phyloP scores from a whole-genome alignment of 2,797 vertebrate species.

The Gallinago nigripennis region DNA sequence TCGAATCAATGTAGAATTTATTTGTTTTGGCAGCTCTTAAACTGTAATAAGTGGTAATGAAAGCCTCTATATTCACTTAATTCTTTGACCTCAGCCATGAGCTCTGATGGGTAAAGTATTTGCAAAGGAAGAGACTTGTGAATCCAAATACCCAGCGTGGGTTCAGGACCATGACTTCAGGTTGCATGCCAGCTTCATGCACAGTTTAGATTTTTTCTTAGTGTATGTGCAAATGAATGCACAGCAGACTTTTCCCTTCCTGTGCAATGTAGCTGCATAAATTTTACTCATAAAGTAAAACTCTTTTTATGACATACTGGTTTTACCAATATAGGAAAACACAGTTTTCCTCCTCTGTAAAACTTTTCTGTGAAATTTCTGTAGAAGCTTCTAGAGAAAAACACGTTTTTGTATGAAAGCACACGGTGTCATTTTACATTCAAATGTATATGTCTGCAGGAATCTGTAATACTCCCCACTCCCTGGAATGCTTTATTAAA shows the following conservation, averaged over 20 bases:
- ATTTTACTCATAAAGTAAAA: background rate
- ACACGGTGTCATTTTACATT: accelerated
- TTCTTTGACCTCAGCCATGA: background rate
- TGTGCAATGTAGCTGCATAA: background rate
- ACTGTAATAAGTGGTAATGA: background rate
- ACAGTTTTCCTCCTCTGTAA: background rate
- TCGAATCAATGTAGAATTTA: background rate
- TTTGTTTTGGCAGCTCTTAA: background rate
- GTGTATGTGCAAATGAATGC: background rate
- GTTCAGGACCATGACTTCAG: background rate
- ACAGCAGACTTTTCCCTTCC: background rate
- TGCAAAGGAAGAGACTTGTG: background rate
- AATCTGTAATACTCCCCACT: background rate
- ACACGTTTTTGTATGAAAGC: background rate
- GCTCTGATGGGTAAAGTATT: background rate
- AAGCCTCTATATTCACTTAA: background rate
- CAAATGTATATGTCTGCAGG: background rate
- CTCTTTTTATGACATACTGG: background rate
- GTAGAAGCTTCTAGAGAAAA: background rate
- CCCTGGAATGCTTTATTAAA: background rate
- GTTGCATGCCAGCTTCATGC: background rate
- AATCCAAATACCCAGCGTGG: background rate
- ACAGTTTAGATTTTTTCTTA: background rate
- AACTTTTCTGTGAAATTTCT: background rate
- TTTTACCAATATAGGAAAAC: background rate